phyloP scores from a whole-genome alignment of 2,888 invertebrate genomes.

The Plagodis pulveraria region DNA sequence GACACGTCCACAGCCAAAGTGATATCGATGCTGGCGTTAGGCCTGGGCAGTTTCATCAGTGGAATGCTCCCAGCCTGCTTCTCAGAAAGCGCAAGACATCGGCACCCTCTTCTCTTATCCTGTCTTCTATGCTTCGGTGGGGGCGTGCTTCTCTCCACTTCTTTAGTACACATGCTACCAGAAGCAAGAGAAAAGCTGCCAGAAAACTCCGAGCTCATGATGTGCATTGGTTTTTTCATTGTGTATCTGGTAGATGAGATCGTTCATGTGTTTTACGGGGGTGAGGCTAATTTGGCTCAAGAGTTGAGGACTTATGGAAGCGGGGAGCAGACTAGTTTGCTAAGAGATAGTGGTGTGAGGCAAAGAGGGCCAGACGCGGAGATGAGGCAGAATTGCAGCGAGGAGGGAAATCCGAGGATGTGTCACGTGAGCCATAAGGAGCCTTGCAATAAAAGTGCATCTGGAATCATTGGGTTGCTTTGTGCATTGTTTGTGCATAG shows the following conservation, averaged over 20 bases:
- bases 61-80: constrained; percentile 89
- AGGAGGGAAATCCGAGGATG: constrained; percentile 68
- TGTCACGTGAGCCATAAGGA: constrained; percentile 89
- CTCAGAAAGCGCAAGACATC: constrained; percentile 82
- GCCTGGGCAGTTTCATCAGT: constrained; percentile 88
- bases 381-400: constrained; percentile 60
- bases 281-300: constrained; percentile 39
- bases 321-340: constrained; percentile 58
- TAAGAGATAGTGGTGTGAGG: constrained; percentile 51
- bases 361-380: constrained; percentile 54
- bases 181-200: constrained; percentile 88
- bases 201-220: constrained; percentile 86
- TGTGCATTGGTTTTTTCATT: constrained; percentile 89
- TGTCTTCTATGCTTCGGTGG: constrained; percentile 91
- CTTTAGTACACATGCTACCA: constrained; percentile 92
- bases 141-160: constrained; percentile 91
- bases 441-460: constrained; percentile 86
- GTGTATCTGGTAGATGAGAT: constrained; percentile 90
- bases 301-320: constrained; percentile 48
- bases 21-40: constrained; percentile 87
- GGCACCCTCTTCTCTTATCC: constrained; percentile 87
- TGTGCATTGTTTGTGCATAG: constrained; percentile 92
- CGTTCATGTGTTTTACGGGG: constrained; percentile 87
- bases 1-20: constrained; percentile 85
- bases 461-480: constrained; percentile 87